Evolutionary conservation across 35 echinoderm and acorn worm species (phyloP).

Genomic region (Chiridota heheva): DNA sequence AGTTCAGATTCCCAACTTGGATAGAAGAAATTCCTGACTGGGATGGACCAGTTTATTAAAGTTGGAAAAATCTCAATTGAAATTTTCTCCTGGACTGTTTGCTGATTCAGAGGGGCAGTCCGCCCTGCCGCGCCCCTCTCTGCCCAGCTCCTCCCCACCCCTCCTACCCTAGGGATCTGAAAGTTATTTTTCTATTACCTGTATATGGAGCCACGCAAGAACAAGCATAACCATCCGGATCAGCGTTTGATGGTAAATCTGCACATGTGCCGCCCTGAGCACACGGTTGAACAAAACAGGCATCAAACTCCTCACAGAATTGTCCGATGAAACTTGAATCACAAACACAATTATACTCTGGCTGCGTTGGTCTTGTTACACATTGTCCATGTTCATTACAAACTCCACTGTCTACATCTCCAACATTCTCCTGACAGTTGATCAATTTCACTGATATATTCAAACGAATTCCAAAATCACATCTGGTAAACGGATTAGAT

Average conservation of each 20-base stretch:
- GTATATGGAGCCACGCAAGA: slow-evolving; percentile 12
- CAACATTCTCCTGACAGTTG: not conserved
- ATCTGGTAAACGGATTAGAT: slow-evolving; percentile 13
- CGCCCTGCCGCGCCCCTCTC: not conserved
- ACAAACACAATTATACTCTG: slow-evolving; percentile 30
- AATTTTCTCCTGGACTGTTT: not conserved
- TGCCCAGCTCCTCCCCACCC: not conserved
- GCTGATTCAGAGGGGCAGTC: not conserved
- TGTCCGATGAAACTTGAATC: slow-evolving; percentile 18
- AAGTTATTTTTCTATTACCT: slow-evolving; percentile 9
- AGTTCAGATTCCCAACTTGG: no score
- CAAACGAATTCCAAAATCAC: slow-evolving; percentile 48
- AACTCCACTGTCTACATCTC: not conserved
- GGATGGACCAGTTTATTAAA: no score
- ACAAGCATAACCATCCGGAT: slow-evolving; percentile 10
- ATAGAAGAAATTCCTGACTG: no score
- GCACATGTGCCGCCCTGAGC: slow-evolving; percentile 30
- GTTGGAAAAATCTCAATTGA: not conserved
- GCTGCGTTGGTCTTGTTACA: slow-evolving; percentile 16
- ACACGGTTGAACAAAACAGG: slow-evolving; percentile 25
- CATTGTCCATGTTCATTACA: slow-evolving; percentile 36
- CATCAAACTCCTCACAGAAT: slow-evolving; percentile 53
- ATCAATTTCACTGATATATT: slow-evolving; percentile 19
- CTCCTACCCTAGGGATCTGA: not conserved
- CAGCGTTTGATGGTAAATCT: not conserved